phyloP scores from a whole-genome alignment of 2,113 vertebrate species.

The Osmerus eperlanus region DNA sequence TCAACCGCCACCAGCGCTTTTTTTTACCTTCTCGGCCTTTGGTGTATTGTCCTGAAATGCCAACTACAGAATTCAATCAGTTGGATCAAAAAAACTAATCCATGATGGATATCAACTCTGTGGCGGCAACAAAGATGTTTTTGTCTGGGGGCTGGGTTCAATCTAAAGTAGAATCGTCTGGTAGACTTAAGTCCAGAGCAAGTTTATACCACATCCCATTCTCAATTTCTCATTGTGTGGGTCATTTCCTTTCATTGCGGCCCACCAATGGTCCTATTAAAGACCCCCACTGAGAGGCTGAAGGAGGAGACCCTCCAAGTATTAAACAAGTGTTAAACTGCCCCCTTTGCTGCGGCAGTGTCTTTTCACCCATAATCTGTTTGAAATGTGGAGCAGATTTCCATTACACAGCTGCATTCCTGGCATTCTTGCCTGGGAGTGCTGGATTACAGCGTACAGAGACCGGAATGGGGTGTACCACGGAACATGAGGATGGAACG shows the following conservation, averaged over 20 bases:
- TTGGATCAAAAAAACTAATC: background rate
- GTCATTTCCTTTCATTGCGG: background rate
- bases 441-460: conserved; percentile 57
- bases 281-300: conserved; percentile 7
- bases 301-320: conserved; percentile 17
- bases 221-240: background rate
- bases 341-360: background rate
- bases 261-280: background rate
- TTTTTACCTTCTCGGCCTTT: too few species aligned
- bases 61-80: background rate
- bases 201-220: background rate
- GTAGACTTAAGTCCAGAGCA: background rate
- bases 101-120: background rate
- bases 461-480: conserved; percentile 43
- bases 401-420: conserved; percentile 68
- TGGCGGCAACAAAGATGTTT: background rate
- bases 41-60: too few species aligned
- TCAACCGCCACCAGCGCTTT: too few species aligned
- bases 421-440: conserved; percentile 59
- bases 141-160: background rate
- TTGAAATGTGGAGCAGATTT: conserved; percentile 66
- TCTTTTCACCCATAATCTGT: conserved; percentile 51
- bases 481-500: conserved; percentile 19
- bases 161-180: conserved; percentile 5
- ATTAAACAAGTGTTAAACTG: conserved; percentile 17